phyloP scores from a whole-genome alignment of 2,113 vertebrate species.

The Phasianus colchicus region DNA sequence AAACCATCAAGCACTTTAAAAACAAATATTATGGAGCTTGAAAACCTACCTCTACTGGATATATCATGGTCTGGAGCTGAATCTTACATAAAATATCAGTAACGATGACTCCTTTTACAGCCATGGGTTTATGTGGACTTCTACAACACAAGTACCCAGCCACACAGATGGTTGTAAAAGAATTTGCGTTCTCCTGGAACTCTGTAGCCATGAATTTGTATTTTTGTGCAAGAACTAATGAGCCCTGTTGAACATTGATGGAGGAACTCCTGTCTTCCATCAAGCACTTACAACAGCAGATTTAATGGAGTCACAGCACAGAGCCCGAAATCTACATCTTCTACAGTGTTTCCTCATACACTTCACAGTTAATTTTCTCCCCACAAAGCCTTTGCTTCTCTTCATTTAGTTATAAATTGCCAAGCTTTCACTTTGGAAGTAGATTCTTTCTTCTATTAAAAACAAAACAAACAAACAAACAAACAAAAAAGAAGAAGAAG shows the following conservation, averaged over 20 bases:
- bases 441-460: background rate
- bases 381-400: background rate
- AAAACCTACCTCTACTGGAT: background rate
- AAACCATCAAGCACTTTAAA: background rate
- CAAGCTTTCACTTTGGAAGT: background rate
- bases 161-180: background rate
- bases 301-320: background rate
- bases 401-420: background rate
- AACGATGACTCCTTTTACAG: background rate
- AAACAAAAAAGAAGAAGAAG: no score
- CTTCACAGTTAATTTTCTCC: background rate
- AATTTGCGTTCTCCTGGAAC: background rate
- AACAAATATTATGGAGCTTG: background rate
- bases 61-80: background rate
- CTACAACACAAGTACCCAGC: background rate
- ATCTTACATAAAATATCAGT: background rate
- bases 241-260: background rate
- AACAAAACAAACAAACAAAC: no score
- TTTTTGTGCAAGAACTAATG: slow-evolving; percentile 16
- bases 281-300: background rate
- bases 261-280: background rate
- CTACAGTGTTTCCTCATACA: background rate
- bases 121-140: background rate
- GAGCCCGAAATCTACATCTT: background rate
- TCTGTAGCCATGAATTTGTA: background rate